Percentiles rank a stretch among this genome's conserved stretches.
Evolutionary conservation across 2,888 invertebrate genomes (phyloP).

Genomic region (Coremacera marginata): DNA sequence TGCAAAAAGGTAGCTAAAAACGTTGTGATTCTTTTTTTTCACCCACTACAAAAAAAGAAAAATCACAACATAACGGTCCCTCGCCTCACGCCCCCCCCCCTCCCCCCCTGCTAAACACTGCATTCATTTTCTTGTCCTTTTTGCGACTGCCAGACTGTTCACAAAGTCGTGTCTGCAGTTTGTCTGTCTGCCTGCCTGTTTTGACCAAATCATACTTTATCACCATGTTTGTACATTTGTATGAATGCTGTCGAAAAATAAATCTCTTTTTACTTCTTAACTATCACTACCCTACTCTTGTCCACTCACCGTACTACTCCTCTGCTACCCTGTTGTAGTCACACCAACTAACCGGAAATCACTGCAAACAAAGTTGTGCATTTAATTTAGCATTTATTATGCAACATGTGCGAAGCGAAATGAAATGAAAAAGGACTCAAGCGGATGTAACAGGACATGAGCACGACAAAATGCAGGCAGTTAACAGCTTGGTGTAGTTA

Average conservation of each 20-base stretch:
- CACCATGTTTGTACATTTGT: too few relatives aligned
- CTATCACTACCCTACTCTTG: neutral
- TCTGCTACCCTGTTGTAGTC: neutral
- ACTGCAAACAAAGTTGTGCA: constrained; percentile 20
- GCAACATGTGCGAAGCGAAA: constrained; percentile 24
- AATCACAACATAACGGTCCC: too few relatives aligned
- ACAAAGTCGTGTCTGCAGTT: too few relatives aligned
- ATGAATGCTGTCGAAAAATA: neutral
- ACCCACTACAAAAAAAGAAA: too few relatives aligned
- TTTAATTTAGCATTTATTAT: constrained; percentile 31
- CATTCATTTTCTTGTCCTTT: too few relatives aligned
- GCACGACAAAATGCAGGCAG: constrained; percentile 7
- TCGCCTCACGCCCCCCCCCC: too few relatives aligned
- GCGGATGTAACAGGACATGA: too few relatives aligned
- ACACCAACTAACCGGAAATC: constrained; percentile 1
- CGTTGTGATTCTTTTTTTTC: too few relatives aligned
- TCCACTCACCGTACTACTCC: neutral
- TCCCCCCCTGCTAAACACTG: too few relatives aligned
- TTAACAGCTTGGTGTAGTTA: constrained; percentile 19
- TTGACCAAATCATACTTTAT: too few relatives aligned
- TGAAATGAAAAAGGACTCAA: neutral
- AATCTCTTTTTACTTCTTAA: neutral
- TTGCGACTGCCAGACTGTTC: too few relatives aligned
- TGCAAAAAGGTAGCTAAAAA: neutral
- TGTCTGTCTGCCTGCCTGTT: too few relatives aligned